Percentiles rank a stretch among this genome's conserved stretches.
These are phyloP conservation scores for Eilema griseolum DNA, from an alignment of 2,888 invertebrate genomes.

Conservation along the genomic window DNA sequence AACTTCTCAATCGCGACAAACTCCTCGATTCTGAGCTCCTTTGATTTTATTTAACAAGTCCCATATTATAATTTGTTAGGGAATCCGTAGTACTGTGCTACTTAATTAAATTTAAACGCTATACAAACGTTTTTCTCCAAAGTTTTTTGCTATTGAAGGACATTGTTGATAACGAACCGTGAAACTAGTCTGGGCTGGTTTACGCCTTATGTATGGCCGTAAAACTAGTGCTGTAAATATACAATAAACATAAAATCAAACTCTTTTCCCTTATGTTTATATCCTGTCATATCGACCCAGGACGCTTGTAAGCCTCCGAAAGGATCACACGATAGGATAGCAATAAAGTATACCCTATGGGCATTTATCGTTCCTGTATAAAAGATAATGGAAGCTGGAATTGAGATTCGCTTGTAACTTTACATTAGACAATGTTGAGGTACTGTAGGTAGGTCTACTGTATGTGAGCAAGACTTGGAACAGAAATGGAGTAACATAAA, in stretches of 20 bases:
- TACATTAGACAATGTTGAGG: not conserved
- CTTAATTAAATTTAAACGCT: too few species aligned
- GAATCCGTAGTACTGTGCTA: too few species aligned
- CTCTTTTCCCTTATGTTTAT: not conserved
- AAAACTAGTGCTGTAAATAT: not conserved
- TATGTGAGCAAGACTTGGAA: not conserved
- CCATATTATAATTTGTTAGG: too few species aligned
- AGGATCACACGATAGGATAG: not conserved
- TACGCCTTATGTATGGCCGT: not conserved
- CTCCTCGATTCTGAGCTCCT: not conserved
- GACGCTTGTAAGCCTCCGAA: conserved; percentile 1
- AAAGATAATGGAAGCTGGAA: not conserved
- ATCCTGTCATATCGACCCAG: not conserved
- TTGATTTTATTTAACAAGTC: not conserved
- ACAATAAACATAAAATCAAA: not conserved
- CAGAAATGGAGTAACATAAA: not conserved
- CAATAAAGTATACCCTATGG: conserved; percentile 1
- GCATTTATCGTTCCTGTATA: conserved; percentile 16
- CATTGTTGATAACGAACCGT: not conserved
- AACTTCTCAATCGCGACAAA: not conserved
- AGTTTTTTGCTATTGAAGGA: not conserved
- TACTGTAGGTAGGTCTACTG: too few species aligned
- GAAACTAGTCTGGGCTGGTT: not conserved
- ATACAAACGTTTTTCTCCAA: not conserved
- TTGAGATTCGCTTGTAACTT: not conserved